Percentiles rank a stretch among this genome's conserved stretches.
These are phyloP conservation scores for Lacerta agilis DNA, from an alignment of 2,797 vertebrate species.

Conservation along the genomic window DNA sequence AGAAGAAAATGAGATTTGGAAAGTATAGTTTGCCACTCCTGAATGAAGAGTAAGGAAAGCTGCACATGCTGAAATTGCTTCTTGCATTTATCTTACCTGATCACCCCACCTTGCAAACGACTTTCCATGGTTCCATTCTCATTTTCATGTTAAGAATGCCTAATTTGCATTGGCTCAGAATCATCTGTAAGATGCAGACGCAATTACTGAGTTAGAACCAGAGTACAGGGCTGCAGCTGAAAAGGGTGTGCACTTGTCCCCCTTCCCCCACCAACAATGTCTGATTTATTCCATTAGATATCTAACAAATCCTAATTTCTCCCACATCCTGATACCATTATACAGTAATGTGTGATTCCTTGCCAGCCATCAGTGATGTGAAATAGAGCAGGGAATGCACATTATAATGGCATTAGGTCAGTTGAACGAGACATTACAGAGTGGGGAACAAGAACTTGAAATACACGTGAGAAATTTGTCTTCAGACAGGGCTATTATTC, in stretches of 20 bases:
- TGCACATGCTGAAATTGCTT: slow-evolving; percentile 3
- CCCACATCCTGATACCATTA: neutral
- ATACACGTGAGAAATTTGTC: neutral
- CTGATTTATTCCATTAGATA: neutral
- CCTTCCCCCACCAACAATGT: neutral
- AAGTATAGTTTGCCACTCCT: neutral
- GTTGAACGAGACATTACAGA: neutral
- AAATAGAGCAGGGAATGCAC: neutral
- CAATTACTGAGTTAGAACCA: neutral
- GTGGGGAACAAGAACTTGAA: neutral
- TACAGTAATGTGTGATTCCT: neutral
- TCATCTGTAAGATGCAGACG: neutral
- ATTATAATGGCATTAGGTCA: neutral
- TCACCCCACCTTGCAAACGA: neutral
- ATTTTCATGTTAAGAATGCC: neutral
- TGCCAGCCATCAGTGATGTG: neutral
- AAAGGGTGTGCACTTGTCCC: neutral
- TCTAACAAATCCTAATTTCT: neutral
- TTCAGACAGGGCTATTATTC: neutral
- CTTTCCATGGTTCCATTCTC: neutral
- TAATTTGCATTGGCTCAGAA: neutral
- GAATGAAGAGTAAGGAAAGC: neutral
- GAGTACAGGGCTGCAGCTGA: neutral
- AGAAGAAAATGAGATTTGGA: neutral
- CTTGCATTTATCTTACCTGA: neutral